Conservation (phyloP, 2,113 vertebrate genomes). For the Ctenomys sociabilis region DNA sequence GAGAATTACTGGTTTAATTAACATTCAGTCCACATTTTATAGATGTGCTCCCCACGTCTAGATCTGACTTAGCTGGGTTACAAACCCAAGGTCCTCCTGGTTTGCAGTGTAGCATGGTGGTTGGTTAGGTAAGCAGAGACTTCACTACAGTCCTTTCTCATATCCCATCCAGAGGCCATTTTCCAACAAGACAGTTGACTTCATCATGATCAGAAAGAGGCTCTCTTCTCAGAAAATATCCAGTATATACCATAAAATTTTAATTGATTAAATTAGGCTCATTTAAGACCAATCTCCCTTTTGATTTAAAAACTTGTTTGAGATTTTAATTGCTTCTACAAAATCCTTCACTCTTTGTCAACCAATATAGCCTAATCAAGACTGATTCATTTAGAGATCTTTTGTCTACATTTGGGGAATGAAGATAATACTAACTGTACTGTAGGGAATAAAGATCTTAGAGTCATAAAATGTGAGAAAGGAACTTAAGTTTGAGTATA, state of each 20-base stretch:
- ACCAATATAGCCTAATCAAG: neutral
- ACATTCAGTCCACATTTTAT: neutral
- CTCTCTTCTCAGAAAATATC: neutral
- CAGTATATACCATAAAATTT: neutral
- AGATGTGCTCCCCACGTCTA: neutral
- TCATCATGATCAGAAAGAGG: neutral
- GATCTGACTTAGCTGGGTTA: neutral
- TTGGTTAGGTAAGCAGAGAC: neutral
- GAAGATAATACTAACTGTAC: neutral
- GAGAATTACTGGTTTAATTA: neutral
- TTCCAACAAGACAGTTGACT: neutral
- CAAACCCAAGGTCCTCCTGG: neutral
- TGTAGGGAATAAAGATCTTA: neutral
- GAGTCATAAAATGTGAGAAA: neutral
- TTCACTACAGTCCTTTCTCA: neutral
- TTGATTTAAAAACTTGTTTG: neutral
- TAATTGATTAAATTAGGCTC: neutral
- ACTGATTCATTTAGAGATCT: neutral
- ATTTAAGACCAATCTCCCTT: neutral
- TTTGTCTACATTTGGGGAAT: neutral
- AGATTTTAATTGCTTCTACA: neutral
- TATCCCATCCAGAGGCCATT: neutral
- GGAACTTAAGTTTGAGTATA: neutral
- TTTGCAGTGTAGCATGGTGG: accelerated
- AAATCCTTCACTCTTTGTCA: neutral